These are phyloP conservation scores for Sthenelais limicola DNA, from an alignment of 2,888 invertebrate species.

Conservation along the genomic window DNA sequence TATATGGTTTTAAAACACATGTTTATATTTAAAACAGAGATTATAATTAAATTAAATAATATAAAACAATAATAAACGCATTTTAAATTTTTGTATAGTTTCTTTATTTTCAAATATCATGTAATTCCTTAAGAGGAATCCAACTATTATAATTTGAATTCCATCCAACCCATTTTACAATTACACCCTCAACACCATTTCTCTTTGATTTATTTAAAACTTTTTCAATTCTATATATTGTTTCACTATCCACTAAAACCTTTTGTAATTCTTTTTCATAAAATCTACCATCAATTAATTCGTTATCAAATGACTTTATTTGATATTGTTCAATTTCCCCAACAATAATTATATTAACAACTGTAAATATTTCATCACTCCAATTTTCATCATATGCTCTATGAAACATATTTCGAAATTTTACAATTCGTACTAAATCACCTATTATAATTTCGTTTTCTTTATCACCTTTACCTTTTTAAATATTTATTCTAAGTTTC, in stretches of 20 bases:
- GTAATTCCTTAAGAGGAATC: neutral
- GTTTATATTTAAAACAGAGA: no score
- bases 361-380: conserved; percentile 11
- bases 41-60: no score
- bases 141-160: neutral
- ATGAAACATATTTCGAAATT: neutral
- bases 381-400: conserved; percentile 12
- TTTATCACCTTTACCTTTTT: no score
- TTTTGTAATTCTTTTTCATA: conserved; percentile 15
- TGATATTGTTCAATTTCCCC: neutral
- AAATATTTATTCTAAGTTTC: neutral
- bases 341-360: neutral
- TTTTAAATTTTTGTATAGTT: no score
- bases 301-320: neutral
- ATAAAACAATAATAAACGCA: no score
- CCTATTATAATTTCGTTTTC: no score
- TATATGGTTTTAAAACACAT: no score
- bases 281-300: neutral
- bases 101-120: no score
- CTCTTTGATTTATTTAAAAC: neutral
- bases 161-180: conserved; percentile 6
- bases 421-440: neutral
- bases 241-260: neutral
- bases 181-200: neutral
- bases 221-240: neutral